Base-by-base conservation (phyloP, 1,140 invertebrate genomes). In the Trachymyrmex septentrionalis region DNA sequence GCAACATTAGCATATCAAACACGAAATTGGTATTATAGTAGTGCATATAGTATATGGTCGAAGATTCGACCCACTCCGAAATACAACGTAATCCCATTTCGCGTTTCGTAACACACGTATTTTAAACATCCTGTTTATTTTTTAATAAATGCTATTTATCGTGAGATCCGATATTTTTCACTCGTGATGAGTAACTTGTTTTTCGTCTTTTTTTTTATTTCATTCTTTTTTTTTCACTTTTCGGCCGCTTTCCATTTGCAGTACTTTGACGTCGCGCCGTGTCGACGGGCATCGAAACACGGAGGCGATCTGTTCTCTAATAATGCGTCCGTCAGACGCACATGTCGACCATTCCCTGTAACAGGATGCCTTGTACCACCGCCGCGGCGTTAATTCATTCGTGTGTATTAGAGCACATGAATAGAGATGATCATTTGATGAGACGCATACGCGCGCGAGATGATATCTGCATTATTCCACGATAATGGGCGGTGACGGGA, bases 401-500 rank as follows among this genome's bases (percentile, higher is more conserved):
- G 55, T 63, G 80, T 75, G 57, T 84, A 84, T 84, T 84, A 75
- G 80, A 75, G 80, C 80, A 73, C 38, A 75, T 84, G 80, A 84
- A 84, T 75, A 75, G 80, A 84, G 80, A 75, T 34, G 80, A 73
- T 84, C 80, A 61, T 84, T 61, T 73, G 69, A 84, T 84, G 69
- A 50, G 67, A 84, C 69, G 34, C 55, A 30, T 27, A 44, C 75
- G 30, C 67, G 34, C 80, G 55, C 80, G 57, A 75, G 69, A 84
- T 84, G 67, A 73, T 82, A 73, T 75, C 80, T 82, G 21, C 80
- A 84, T 84, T 84, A 84, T 84, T 84, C 55, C 27, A 7, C 55
- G 80, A 75, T 84, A 84, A 84, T 84, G 55, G 19, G 27, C 27
- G 21, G 38, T 30, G 34, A 30, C 78, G 67, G 34, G 67, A 55